Conservation (phyloP, 2,797 vertebrate species). For the Buceros bicornis region DNA sequence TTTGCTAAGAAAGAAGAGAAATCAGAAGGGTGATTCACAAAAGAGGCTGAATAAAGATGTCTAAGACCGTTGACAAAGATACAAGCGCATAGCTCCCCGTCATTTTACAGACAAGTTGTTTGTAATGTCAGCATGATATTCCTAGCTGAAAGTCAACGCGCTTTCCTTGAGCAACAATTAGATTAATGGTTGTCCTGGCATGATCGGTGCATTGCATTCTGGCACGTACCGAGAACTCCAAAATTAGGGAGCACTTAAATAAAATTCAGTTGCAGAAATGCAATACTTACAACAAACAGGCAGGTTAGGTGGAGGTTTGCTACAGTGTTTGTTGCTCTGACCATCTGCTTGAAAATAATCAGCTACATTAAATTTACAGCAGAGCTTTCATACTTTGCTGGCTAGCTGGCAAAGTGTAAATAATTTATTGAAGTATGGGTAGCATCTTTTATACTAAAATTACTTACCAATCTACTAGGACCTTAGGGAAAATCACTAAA, state of each 20-base stretch:
- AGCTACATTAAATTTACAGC: not conserved
- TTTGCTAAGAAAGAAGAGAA: not conserved
- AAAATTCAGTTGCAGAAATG: not conserved
- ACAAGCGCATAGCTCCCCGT: not conserved
- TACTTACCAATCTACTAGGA: not conserved
- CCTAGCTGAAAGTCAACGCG: not conserved
- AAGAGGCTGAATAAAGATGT: not conserved
- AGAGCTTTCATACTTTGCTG: not conserved
- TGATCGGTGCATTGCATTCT: not conserved
- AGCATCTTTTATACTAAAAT: not conserved
- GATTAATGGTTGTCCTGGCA: not conserved
- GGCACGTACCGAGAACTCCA: not conserved
- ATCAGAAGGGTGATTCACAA: not conserved
- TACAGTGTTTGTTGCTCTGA: not conserved
- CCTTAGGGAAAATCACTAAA: not conserved
- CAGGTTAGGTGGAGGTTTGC: not conserved
- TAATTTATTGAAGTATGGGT: not conserved
- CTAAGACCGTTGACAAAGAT: not conserved
- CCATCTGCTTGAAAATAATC: slow-evolving; percentile 12
- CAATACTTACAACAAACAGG: not conserved
- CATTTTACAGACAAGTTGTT: not conserved
- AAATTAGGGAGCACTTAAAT: not conserved
- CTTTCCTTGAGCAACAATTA: not conserved
- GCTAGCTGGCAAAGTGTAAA: not conserved
- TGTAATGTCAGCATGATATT: not conserved